Conservation (phyloP, 1,140 invertebrate genomes). For the Phenacoccus solenopsis region DNA sequence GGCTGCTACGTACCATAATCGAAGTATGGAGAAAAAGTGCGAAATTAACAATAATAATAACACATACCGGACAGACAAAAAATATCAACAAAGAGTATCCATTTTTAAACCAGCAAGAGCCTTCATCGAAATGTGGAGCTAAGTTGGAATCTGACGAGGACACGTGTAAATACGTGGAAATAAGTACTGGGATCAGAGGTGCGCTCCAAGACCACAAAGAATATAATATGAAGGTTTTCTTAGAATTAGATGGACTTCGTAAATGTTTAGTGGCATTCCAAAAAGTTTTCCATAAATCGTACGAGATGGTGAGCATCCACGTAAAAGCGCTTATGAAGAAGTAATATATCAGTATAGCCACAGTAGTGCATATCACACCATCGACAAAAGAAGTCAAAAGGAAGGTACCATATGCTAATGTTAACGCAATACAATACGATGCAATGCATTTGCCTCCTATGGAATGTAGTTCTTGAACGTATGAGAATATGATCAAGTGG, state of each 20-base stretch:
- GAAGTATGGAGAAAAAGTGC: slow-evolving; percentile 39
- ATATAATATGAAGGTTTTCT: slow-evolving; percentile 38
- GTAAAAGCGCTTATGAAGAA: slow-evolving; percentile 42
- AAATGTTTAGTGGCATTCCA: slow-evolving; percentile 39
- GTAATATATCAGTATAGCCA: slow-evolving; percentile 39
- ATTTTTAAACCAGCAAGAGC: slow-evolving; percentile 42
- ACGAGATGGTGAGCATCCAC: slow-evolving; percentile 47
- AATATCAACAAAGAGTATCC: slow-evolving; percentile 39
- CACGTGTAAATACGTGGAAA: slow-evolving; percentile 38
- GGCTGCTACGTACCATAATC: slow-evolving; percentile 38
- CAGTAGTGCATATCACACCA: slow-evolving; percentile 29
- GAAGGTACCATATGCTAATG: slow-evolving; percentile 38
- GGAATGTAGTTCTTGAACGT: slow-evolving; percentile 38
- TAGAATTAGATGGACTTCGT: slow-evolving; percentile 32
- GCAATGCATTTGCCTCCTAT: slow-evolving; percentile 41
- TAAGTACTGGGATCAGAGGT: slow-evolving; percentile 36
- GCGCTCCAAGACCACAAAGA: slow-evolving; percentile 41
- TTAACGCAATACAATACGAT: slow-evolving; percentile 36
- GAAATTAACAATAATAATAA: slow-evolving; percentile 38
- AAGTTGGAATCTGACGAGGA: slow-evolving; percentile 31
- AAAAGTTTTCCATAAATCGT: slow-evolving; percentile 43
- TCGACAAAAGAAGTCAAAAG: slow-evolving; percentile 32
- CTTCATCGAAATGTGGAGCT: slow-evolving; percentile 36
- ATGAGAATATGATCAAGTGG: slow-evolving; percentile 36
- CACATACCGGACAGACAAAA: slow-evolving; percentile 39